These are phyloP conservation scores for Campylorhamphus procurvoides DNA, from an alignment of 2,113 vertebrate species.

Conservation along the genomic window DNA sequence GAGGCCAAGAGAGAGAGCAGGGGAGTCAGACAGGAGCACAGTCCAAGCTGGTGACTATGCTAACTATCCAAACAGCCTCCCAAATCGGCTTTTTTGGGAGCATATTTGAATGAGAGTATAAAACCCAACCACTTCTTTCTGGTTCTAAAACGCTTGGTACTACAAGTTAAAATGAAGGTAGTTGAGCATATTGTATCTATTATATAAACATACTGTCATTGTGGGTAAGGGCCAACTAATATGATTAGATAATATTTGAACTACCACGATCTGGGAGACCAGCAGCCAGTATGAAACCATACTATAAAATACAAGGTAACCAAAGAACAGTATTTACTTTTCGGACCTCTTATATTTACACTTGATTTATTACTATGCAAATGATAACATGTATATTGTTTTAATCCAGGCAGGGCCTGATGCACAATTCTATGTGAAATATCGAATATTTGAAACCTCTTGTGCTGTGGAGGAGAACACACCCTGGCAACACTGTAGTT, in stretches of 20 bases:
- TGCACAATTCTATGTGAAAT: slow-evolving; percentile 73
- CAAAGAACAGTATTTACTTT: not conserved
- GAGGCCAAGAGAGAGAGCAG: not conserved
- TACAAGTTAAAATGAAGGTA: not conserved
- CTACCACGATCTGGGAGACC: not conserved
- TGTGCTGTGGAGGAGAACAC: slow-evolving; percentile 72
- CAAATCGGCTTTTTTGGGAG: not conserved
- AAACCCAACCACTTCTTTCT: not conserved
- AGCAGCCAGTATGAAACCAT: not conserved
- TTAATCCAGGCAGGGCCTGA: slow-evolving; percentile 72
- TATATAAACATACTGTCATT: not conserved
- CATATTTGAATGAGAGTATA: not conserved
- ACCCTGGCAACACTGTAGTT: slow-evolving; percentile 85
- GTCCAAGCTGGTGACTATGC: not conserved
- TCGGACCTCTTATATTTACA: not conserved
- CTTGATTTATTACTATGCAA: not conserved
- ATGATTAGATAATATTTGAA: not conserved
- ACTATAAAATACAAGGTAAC: not conserved
- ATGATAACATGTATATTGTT: not conserved
- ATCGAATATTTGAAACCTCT: slow-evolving; percentile 76
- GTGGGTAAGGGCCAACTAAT: not conserved
- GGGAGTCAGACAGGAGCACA: not conserved
- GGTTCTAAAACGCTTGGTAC: not conserved
- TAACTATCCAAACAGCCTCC: not conserved
- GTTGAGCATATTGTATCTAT: not conserved